Percentiles rank a stretch among this genome's conserved stretches.
These are phyloP conservation scores for Sphenodon punctatus DNA, from an alignment of 2,797 vertebrate genomes.

Conservation along the genomic window DNA sequence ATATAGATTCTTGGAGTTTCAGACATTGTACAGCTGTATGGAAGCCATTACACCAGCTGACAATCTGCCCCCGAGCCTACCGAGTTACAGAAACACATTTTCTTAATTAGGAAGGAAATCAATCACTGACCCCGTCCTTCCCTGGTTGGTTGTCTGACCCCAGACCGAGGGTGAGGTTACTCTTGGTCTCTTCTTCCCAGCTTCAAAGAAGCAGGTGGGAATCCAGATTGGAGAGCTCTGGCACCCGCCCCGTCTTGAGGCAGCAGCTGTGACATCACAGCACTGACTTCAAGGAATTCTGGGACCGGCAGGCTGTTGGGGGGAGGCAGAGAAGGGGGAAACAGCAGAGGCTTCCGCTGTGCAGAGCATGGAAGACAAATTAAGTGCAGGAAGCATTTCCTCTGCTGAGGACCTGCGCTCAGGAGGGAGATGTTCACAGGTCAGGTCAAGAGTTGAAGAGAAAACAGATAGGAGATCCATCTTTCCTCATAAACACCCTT, in stretches of 20 bases:
- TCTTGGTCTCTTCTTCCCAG: neutral
- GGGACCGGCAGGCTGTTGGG: too few species aligned
- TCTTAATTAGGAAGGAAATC: too few species aligned
- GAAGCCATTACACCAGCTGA: too few species aligned
- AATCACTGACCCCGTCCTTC: fast-evolving
- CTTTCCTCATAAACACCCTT: slow-evolving; percentile 1
- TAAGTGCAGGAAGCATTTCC: slow-evolving; percentile 55
- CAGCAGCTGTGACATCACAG: neutral
- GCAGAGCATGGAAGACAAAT: neutral
- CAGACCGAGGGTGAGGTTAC: neutral
- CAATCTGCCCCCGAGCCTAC: neutral
- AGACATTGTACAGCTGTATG: too few species aligned
- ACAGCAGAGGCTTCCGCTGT: slow-evolving; percentile 17
- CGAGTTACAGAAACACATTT: neutral
- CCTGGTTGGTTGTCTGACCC: fast-evolving
- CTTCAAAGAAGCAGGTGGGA: neutral
- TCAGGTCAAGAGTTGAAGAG: slow-evolving; percentile 60
- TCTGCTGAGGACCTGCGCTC: neutral
- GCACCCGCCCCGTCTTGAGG: too few species aligned
- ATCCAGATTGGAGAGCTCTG: fast-evolving
- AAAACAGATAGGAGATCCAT: slow-evolving; percentile 53
- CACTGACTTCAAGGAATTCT: neutral
- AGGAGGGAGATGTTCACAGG: slow-evolving; percentile 11
- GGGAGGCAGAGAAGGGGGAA: fast-evolving
- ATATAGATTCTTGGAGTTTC: too few species aligned